Percentiles rank a stretch among this genome's conserved stretches.
Conservation (phyloP, 2,113 vertebrate species). For the Platichthys flesus region DNA sequence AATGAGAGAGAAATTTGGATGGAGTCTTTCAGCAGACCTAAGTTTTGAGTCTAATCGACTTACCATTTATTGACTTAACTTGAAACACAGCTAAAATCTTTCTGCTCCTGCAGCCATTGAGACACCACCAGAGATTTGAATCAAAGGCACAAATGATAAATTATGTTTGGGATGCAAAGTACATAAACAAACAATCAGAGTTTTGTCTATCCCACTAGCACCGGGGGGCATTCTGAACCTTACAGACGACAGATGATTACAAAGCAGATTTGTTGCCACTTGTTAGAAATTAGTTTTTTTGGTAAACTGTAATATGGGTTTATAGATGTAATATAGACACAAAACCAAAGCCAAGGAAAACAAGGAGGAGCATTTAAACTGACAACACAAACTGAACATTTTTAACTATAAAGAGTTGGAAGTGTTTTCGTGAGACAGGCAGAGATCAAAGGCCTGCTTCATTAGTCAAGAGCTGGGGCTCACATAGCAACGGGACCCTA, state of each 20-base stretch:
- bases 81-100: constrained; percentile 36
- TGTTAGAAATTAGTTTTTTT: no score
- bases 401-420: not conserved
- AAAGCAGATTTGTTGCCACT: constrained; percentile 17
- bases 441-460: constrained; percentile 6
- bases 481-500: no score
- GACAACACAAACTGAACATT: not conserved
- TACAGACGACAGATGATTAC: constrained; percentile 39
- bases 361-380: not conserved
- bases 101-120: constrained; percentile 17
- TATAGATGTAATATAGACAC: not conserved
- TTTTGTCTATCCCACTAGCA: constrained; percentile 18
- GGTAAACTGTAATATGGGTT: not conserved
- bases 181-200: constrained; percentile 33
- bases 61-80: constrained; percentile 43
- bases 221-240: constrained; percentile 6
- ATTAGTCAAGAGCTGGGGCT: not conserved
- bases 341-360: not conserved
- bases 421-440: not conserved
- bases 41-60: constrained; percentile 37
- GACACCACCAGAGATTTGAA: not conserved
- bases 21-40: constrained; percentile 24
- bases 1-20: constrained; percentile 43
- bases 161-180: constrained; percentile 1
- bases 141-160: constrained; percentile 28